Percentiles rank a stretch among this genome's conserved stretches.
Evolutionary conservation across 2,113 vertebrate genomes (phyloP).

Genomic region (Pandion haliaetus): DNA sequence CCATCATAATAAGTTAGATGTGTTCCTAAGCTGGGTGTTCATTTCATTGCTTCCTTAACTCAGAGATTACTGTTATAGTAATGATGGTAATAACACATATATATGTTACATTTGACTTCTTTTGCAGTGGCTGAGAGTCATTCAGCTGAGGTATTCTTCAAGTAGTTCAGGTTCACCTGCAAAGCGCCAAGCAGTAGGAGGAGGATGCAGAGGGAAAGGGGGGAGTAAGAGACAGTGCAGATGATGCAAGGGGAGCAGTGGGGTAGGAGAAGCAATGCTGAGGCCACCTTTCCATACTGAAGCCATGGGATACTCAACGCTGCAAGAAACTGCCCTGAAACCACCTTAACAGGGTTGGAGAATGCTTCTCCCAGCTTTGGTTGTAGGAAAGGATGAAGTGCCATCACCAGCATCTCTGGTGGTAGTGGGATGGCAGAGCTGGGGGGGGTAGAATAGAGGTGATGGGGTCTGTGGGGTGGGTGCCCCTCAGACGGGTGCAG

Average conservation of each 20-base stretch:
- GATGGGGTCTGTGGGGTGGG: not conserved
- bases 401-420: not conserved
- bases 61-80: not conserved
- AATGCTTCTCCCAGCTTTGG: not conserved
- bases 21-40: not conserved
- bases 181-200: not conserved
- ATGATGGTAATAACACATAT: not conserved
- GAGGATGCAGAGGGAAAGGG: not conserved
- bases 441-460: not conserved
- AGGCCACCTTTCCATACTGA: not conserved
- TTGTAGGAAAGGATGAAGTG: not conserved
- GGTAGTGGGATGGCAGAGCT: not conserved
- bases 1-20: not conserved
- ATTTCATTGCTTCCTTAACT: not conserved
- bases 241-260: not conserved
- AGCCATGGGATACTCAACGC: not conserved
- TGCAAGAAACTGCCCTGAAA: not conserved
- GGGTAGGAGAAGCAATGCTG: not conserved
- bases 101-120: not conserved
- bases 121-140: not conserved
- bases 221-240: not conserved
- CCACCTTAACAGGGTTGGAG: not conserved
- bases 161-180: not conserved
- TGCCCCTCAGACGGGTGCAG: accelerated
- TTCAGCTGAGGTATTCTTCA: not conserved